Conservation (phyloP, 1,140 invertebrate genomes). For the Heliothis subflexa region DNA sequence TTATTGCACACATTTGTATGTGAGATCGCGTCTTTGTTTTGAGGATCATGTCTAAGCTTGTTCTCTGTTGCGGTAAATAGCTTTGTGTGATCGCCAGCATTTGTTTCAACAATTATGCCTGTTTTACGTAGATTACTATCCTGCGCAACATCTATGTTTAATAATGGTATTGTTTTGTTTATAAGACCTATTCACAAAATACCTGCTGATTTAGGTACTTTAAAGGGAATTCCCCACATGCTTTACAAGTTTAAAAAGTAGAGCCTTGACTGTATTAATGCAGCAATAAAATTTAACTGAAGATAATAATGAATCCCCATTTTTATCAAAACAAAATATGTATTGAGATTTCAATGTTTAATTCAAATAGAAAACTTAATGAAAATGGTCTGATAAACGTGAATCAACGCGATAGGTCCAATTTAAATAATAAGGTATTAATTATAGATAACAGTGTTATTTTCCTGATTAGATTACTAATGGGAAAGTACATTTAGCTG, state of each 20-base stretch:
- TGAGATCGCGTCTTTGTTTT: slow-evolving; percentile 15
- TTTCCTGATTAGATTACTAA: not conserved
- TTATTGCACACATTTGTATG: slow-evolving; percentile 18
- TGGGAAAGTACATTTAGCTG: slow-evolving; percentile 7
- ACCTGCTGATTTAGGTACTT: too few species aligned
- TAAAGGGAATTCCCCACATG: too few species aligned
- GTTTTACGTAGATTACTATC: too few species aligned
- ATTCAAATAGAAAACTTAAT: not conserved
- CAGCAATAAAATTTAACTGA: too few species aligned
- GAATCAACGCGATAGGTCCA: slow-evolving; percentile 1
- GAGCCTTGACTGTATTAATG: too few species aligned
- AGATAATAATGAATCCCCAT: too few species aligned
- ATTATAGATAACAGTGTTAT: not conserved
- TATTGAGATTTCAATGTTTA: not conserved
- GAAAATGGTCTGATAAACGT: not conserved
- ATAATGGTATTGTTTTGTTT: too few species aligned
- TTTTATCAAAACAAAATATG: not conserved
- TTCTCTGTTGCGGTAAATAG: not conserved
- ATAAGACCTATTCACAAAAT: too few species aligned
- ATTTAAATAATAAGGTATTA: not conserved
- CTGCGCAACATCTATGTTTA: too few species aligned
- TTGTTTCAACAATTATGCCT: too few species aligned
- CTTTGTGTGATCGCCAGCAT: not conserved
- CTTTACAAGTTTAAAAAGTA: too few species aligned
- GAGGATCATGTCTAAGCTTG: not conserved